Evolutionary conservation across 1,140 invertebrate species (phyloP), one percentile per base, ranked within the genome.

Genomic region (Paracyclopina nana): DNA sequence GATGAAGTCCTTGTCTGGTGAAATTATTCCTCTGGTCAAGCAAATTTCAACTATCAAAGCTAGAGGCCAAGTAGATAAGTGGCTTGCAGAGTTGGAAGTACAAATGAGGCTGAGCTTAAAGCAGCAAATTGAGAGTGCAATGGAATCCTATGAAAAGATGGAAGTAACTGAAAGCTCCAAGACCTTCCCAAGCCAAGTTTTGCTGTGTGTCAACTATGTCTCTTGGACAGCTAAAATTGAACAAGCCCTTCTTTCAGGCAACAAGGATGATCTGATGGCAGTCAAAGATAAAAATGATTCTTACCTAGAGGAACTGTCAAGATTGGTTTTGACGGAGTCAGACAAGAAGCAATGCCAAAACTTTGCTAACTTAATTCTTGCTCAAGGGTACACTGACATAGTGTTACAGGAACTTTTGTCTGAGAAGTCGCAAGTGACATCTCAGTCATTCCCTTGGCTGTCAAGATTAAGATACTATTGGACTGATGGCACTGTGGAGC

Each of bases 11-110:
- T 80, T 77, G 50, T 86, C 94, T 63, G 79, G 75, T 18, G 91
- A 96, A 67, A 66, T 77, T 25, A 79, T 96, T 12, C 58, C 67
- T 18, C 66, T 94, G 1, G 76, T 77, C 12, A 75, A 81, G 42
- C 66, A 76, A 4, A 88, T 96, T 54, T 82, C 82, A 42, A 95
- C 90, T 0, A 72, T 73, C 1, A 76, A 78, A 50, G 85, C 88
- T n/a, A 70, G 83, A 59, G 88, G 91, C 46, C 83, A 88, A 65
- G 91, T 97, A 0, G 92, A 97, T 65, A 94, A 92, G 68, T 96
- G 91, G 91, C 68, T 97, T 2, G 62, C 87, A 1, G 81, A 95
- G 60, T 66, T 97, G 20, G 91, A 97, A 65, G 62, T 58, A n/a
- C 71, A 76, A 38, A 96, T 96, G 87, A 84, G 90, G 59, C 76